Base-by-base conservation (phyloP, 2,888 invertebrate species). In the Melitaea athalia region DNA sequence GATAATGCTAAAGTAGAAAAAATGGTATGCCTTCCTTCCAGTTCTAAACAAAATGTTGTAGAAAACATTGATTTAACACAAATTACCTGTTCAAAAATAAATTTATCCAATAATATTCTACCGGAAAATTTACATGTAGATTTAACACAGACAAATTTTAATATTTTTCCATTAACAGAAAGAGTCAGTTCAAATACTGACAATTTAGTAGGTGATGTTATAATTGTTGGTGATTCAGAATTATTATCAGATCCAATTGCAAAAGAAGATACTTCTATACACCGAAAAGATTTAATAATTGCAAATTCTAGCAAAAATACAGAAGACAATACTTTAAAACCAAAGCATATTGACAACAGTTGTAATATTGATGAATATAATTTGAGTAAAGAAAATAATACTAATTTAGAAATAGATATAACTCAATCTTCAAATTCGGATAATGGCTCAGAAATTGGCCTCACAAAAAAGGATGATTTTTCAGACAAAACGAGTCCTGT, bases 401-500 rank as follows among this genome's bases (percentile, higher is more conserved):
- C 49, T 75, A 69, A 68, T 64, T 31, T 62, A 45, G 52, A 57
- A 62, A 67, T 88, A 62, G 57, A 57, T 57, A 42, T 57, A 57
- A 57, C 38, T 5, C 57, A 57, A n/a, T 85, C 85, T 60, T 85
- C 88, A 49, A 79, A 82, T 68, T 83, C 83, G 45, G 78, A 77
- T 77, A 79, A 82, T 74, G 84, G 85, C 42, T 76, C 87, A 38
- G 72, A 83, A 64, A 72, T 86, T 52, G 75, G 68, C 74, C 74
- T 74, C 43, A 76, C 71, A 61, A 76, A 78, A 47, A 71, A 75
- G 49, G 45, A 70, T 31, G 65, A 74, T 50, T 78, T 76, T 31
- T 67, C 76, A 64, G 82, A 88, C 77, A 81, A 85, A 14, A 88
- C 86, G 15, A 70, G 78, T 53, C 74, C 78, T 64, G 17, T 79